phyloP scores from a whole-genome alignment of 2,797 vertebrate genomes.

The Sebastes trivittatus region DNA sequence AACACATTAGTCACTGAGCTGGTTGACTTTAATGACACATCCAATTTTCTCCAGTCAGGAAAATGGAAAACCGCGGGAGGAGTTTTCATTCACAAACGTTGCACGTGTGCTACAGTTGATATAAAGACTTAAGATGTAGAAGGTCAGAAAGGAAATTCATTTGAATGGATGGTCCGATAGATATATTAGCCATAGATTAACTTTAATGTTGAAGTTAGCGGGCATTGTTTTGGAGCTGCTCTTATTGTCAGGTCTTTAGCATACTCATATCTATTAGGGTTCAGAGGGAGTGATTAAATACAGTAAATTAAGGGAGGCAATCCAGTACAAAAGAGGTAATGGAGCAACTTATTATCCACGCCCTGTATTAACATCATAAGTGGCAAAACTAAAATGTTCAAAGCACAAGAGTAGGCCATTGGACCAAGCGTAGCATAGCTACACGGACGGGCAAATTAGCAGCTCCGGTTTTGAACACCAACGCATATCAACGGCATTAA shows the following conservation, averaged over 20 bases:
- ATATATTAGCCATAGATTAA: not conserved
- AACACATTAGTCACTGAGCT: conserved; percentile 60
- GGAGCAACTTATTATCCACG: not conserved
- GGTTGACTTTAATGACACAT: conserved; percentile 50
- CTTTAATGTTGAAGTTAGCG: not conserved
- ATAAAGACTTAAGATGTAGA: conserved; percentile 20
- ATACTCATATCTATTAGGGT: not conserved
- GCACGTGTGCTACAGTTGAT: not conserved
- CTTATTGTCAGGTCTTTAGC: not conserved
- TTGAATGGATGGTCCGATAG: not conserved
- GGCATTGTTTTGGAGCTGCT: not conserved
- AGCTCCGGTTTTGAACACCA: not conserved
- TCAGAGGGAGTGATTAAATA: not conserved
- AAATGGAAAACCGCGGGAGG: conserved; percentile 27
- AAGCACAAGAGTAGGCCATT: not conserved
- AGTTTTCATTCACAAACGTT: conserved; percentile 32
- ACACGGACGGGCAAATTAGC: not conserved
- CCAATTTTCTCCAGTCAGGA: conserved; percentile 43
- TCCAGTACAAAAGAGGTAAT: not conserved
- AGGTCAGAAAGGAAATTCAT: not conserved
- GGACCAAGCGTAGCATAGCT: not conserved
- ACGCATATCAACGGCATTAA: not conserved
- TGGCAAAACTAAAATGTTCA: not conserved
- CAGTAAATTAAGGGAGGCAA: not conserved
- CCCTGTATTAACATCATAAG: not conserved